phyloP scores from a whole-genome alignment of 2,113 vertebrate genomes.

The Erpornis zantholeuca region DNA sequence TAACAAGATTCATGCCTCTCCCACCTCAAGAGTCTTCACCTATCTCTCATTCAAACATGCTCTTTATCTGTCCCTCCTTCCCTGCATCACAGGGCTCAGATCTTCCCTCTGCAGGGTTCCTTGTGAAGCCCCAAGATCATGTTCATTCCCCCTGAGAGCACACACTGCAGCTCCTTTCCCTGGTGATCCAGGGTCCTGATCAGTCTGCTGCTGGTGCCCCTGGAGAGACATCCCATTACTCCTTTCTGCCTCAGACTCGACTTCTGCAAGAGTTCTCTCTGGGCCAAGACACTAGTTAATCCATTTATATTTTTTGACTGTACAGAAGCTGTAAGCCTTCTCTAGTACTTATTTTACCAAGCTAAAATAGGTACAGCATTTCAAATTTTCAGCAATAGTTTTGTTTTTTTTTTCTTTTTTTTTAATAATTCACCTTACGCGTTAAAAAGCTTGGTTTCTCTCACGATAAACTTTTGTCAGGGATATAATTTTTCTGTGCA shows the following conservation, averaged over 20 bases:
- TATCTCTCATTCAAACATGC: not conserved
- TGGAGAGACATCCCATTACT: not conserved
- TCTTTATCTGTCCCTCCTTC: not conserved
- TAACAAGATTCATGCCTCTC: not conserved
- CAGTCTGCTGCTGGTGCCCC: not conserved
- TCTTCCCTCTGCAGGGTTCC: not conserved
- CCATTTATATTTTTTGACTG: not conserved
- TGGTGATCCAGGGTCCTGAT: not conserved
- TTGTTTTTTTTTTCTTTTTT: fast-evolving
- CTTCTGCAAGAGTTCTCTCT: not conserved
- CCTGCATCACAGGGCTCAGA: not conserved
- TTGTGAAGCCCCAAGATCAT: not conserved
- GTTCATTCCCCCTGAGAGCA: not conserved
- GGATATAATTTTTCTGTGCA: not conserved
- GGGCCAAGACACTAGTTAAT: not conserved
- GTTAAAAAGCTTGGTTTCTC: not conserved
- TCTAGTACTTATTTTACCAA: not conserved
- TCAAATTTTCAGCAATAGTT: not conserved
- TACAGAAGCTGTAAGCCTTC: not conserved
- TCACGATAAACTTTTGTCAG: not conserved
- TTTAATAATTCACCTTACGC: not conserved
- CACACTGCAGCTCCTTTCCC: not conserved
- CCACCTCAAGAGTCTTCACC: not conserved
- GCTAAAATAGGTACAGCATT: not conserved
- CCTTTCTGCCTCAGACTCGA: not conserved